phyloP scores from a whole-genome alignment of 2,113 vertebrate genomes.

The Holacanthus passer region DNA sequence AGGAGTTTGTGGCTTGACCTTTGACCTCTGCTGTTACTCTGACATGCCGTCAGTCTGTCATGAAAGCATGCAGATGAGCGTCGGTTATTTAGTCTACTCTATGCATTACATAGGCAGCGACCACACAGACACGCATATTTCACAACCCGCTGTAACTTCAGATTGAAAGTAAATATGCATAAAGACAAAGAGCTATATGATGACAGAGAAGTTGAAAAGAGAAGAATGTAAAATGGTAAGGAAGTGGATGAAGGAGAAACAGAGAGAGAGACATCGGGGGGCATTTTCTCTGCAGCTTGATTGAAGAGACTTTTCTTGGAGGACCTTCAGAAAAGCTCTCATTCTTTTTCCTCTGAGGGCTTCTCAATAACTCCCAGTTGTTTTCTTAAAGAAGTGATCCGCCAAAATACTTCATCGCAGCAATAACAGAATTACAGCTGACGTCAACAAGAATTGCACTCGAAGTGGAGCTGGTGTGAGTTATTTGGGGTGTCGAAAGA shows the following conservation, averaged over 20 bases:
- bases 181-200: neutral
- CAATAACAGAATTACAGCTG: slow-evolving; percentile 76
- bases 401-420: slow-evolving; percentile 76
- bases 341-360: slow-evolving; percentile 60
- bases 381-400: slow-evolving; percentile 71
- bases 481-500: slow-evolving; percentile 75
- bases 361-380: slow-evolving; percentile 63
- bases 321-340: slow-evolving; percentile 55
- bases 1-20: slow-evolving; percentile 39
- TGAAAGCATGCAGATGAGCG: slow-evolving; percentile 5
- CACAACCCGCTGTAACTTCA: neutral
- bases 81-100: neutral
- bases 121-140: neutral
- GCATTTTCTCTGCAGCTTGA: slow-evolving; percentile 39
- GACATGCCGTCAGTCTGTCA: slow-evolving; percentile 26
- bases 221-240: neutral
- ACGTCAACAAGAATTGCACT: slow-evolving; percentile 76
- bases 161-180: slow-evolving; percentile 11
- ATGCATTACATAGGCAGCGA: neutral
- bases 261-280: neutral
- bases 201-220: neutral
- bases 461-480: slow-evolving; percentile 70
- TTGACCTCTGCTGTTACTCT: slow-evolving; percentile 33
- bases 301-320: slow-evolving; percentile 70
- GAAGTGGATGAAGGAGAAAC: neutral